Percentiles rank a stretch among this genome's conserved stretches.
These are phyloP conservation scores for Mycetomoellerius zeteki DNA, from an alignment of 1,140 invertebrate species.

Conservation along the genomic window DNA sequence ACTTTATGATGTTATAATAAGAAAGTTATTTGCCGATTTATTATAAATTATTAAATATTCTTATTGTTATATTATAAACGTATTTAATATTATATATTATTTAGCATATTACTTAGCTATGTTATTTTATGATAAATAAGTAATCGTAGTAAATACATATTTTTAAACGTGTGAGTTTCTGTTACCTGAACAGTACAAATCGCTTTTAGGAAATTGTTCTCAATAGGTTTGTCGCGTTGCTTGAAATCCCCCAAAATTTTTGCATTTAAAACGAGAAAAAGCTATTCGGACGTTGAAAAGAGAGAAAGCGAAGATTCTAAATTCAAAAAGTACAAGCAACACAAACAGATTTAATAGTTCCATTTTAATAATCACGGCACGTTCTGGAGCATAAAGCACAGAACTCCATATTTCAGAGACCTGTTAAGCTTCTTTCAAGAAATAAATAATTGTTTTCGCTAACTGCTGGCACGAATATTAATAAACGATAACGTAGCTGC, in stretches of 20 bases:
- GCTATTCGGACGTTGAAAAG: too few species aligned
- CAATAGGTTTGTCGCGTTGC: background rate
- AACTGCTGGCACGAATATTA: background rate
- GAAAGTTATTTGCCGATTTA: background rate
- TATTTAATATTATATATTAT: too few species aligned
- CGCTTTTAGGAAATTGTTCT: background rate
- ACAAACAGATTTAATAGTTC: background rate
- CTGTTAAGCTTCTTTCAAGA: background rate
- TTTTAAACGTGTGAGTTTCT: background rate
- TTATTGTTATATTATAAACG: too few species aligned
- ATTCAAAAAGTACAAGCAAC: too few species aligned
- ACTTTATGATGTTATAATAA: background rate
- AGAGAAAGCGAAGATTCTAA: too few species aligned
- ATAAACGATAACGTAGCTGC: background rate
- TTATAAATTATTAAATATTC: background rate
- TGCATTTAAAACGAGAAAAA: too few species aligned
- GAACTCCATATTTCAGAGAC: background rate
- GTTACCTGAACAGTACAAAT: background rate
- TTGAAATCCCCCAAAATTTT: too few species aligned
- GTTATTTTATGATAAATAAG: background rate
- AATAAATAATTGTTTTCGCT: conserved; percentile 12
- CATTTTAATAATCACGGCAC: background rate
- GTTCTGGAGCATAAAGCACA: background rate
- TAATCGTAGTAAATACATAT: background rate
- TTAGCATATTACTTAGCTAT: background rate